Evolutionary conservation across 2,113 vertebrate species (phyloP), one percentile per base, ranked within the genome.

Genomic region (Gila orcuttii): DNA sequence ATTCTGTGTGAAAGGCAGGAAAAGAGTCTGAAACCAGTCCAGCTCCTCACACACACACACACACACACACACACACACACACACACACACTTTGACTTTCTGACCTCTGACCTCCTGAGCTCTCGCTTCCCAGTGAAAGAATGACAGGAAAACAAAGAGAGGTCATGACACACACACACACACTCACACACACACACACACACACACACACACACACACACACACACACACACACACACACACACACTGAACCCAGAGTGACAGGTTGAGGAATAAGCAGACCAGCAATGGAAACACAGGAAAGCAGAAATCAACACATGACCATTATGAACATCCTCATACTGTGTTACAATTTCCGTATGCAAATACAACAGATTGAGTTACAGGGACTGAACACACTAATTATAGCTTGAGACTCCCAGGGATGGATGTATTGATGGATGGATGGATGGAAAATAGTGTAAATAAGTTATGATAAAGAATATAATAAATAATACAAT

Each of bases 121-220:
- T 57, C 64, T 83, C 45, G 2, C 66, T 83, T 55, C 68, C 50
- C 81, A 83, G 66, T 57, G 66, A 83, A 73, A 73, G 81, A 83
- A 83, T 83, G 81, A 73, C 81, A 83, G 33, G 50, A 73, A 83
- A 73, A 83, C 50, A 83, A 83, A 73, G 81, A 83, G 33, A 83
- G 81, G 77, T 85, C 78, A 59, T 36, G 62, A 82, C 84, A 87
- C 81, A 71, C 79, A 76, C 79, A 89, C 82, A n/a, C n/a, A n/a
- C n/a, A n/a, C n/a, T n/a, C n/a, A n/a, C n/a, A n/a, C n/a, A n/a
- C n/a, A n/a, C n/a, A n/a, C n/a, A 86, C 60, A 78, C 78, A 59
- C 59, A 68, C 17, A 76, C 75, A 66, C 55, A 75, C 82, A 75
- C 19, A 57, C 28, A 45, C 55, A 71, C 79, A 76, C 79, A 82